Evolutionary conservation across 2,888 invertebrate species (phyloP).

Genomic region (Pachydiplax longipennis): DNA sequence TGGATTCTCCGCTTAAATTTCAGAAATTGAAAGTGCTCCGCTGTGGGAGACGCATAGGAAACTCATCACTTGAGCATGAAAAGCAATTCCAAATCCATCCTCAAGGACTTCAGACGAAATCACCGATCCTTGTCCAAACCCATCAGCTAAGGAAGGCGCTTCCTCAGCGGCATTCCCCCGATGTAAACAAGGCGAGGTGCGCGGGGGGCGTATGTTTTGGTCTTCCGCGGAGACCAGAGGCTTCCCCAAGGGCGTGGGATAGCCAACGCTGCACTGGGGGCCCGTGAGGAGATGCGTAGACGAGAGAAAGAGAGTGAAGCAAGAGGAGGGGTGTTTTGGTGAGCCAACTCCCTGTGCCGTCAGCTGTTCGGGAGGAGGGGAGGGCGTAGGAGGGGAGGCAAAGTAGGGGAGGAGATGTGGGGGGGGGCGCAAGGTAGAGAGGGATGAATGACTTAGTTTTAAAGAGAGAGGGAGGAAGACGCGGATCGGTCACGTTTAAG

Average conservation of each 20-base stretch:
- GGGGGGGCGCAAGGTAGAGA: background rate
- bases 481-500: slow-evolving; percentile 14
- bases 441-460: slow-evolving; percentile 25
- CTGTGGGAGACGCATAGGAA: too few relatives aligned
- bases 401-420: background rate
- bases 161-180: too few relatives aligned
- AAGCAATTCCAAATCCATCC: background rate
- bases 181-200: slow-evolving; percentile 11
- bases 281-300: slow-evolving; percentile 41
- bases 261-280: background rate
- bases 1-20: too few relatives aligned
- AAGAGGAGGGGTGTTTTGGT: slow-evolving; percentile 34
- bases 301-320: too few relatives aligned
- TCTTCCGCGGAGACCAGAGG: slow-evolving; percentile 31
- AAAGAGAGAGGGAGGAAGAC: background rate
- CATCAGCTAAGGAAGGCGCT: too few relatives aligned
- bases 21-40: too few relatives aligned
- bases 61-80: too few relatives aligned
- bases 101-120: background rate
- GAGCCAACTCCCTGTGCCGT: slow-evolving; percentile 42
- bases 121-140: too few relatives aligned
- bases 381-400: background rate
- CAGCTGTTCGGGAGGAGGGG: slow-evolving; percentile 13
- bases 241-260: slow-evolving; percentile 25
- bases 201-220: background rate